phyloP scores from a whole-genome alignment of 2,888 invertebrate genomes.

The Hirtodrosophila duncani region DNA sequence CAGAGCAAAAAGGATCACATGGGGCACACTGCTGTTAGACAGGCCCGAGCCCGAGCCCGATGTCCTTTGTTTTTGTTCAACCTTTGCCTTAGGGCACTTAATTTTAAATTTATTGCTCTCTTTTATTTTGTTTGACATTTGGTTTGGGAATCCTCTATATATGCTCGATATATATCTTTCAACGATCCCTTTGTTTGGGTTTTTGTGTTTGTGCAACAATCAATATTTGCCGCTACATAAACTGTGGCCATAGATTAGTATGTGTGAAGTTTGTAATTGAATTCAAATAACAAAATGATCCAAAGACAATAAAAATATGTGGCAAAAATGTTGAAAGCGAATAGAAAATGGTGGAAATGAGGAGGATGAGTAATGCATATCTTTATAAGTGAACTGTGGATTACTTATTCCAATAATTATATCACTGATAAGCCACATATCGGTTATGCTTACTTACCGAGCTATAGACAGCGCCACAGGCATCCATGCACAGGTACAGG shows the following conservation, averaged over 20 bases:
- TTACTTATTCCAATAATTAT: no score
- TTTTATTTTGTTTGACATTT: conserved; percentile 23
- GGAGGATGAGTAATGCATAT: no score
- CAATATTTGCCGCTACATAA: conserved; percentile 45
- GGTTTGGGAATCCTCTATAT: no score
- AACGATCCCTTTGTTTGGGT: conserved; percentile 15
- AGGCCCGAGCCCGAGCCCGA: conserved; percentile 31
- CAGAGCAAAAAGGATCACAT: conserved; percentile 29
- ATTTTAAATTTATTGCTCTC: conserved; percentile 57
- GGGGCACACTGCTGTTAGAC: not conserved
- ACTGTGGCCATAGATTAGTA: no score
- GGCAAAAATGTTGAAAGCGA: no score
- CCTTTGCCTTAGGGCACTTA: conserved; percentile 43
- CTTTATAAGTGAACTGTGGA: no score
- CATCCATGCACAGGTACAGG: conserved; percentile 93
- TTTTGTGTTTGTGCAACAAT: conserved; percentile 33
- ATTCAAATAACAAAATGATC: conserved; percentile 1
- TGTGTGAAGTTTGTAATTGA: conserved; percentile 34
- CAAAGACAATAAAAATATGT: no score
- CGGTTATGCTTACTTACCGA: conserved; percentile 88
- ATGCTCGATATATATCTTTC: no score
- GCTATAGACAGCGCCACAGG: conserved; percentile 91
- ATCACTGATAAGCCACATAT: not conserved
- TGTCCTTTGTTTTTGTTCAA: conserved; percentile 59
- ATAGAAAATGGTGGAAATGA: no score